Percentiles rank a stretch among this genome's conserved stretches.
Conservation (phyloP, 2,888 invertebrate species). For the Dioctria rufipes region DNA sequence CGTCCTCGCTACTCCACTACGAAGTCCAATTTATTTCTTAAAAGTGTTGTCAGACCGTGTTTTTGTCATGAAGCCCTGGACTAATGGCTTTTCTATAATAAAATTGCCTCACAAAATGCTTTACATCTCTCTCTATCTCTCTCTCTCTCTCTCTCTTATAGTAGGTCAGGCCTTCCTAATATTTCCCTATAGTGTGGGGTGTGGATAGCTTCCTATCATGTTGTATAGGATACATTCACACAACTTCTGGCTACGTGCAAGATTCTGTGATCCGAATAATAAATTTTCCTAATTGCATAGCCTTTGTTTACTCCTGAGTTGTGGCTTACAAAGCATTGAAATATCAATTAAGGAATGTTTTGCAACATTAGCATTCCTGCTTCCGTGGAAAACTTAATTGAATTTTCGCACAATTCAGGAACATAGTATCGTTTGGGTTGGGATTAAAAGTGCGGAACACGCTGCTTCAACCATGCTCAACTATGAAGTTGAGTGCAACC, state of each 20-base stretch:
- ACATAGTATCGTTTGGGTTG: not conserved
- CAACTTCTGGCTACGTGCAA: too few relatives aligned
- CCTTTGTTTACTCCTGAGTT: constrained; percentile 20
- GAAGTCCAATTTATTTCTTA: not conserved
- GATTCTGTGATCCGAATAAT: not conserved
- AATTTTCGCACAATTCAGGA: not conserved
- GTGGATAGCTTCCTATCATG: too few relatives aligned
- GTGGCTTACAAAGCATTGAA: constrained; percentile 11
- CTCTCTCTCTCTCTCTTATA: too few relatives aligned
- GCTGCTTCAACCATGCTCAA: not conserved
- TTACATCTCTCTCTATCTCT: not conserved
- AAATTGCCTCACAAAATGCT: not conserved
- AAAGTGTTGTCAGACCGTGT: constrained; percentile 6
- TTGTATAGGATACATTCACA: too few relatives aligned
- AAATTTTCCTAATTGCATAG: constrained; percentile 3
- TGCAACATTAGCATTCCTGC: not conserved
- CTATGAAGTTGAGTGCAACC: not conserved
- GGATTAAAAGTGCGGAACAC: not conserved
- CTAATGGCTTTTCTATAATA: constrained; percentile 3
- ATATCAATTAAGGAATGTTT: constrained; percentile 15
- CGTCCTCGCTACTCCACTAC: not conserved
- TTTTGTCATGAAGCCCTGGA: not conserved
- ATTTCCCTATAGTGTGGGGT: too few relatives aligned
- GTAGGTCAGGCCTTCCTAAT: too few relatives aligned
- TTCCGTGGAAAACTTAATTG: not conserved